Percentiles rank a stretch among this genome's conserved stretches.
Conservation (phyloP, 2,797 vertebrate species). For the Gadopsis bispinosus region DNA sequence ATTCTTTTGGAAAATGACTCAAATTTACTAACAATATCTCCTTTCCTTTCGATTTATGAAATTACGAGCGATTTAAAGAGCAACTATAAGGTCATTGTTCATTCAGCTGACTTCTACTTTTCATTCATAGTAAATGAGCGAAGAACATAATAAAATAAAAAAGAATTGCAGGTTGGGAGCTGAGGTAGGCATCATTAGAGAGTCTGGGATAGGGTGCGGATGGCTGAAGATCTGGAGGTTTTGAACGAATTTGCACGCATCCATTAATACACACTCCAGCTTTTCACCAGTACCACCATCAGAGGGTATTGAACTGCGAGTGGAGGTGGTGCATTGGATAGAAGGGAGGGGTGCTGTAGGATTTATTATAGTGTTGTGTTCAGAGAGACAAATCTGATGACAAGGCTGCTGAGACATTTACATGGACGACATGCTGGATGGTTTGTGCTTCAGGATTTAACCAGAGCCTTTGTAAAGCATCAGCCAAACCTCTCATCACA, state of each 20-base stretch:
- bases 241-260: not conserved
- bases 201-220: conserved; percentile 47
- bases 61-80: conserved; percentile 28
- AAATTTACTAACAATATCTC: conserved; percentile 3
- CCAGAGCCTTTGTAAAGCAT: conserved; percentile 52
- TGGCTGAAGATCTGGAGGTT: conserved; percentile 41
- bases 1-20: conserved; percentile 3
- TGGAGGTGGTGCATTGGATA: conserved; percentile 10
- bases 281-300: conserved; percentile 21
- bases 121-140: conserved; percentile 28
- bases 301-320: conserved; percentile 24
- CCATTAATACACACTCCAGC: not conserved
- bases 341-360: conserved; percentile 32
- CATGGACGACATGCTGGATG: not conserved
- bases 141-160: too few species aligned
- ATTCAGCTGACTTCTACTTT: conserved; percentile 23
- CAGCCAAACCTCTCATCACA: conserved; percentile 58
- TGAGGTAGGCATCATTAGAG: conserved; percentile 37
- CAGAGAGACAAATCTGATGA: conserved; percentile 43
- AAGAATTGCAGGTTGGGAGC: conserved; percentile 37
- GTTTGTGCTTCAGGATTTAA: conserved; percentile 46
- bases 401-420: conserved; percentile 48
- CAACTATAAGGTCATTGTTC: conserved; percentile 43
- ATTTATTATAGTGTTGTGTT: conserved; percentile 39
- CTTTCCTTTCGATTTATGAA: conserved; percentile 26